Evolutionary conservation across 2,888 invertebrate species (phyloP).

Genomic region (Serrognathus titanus): DNA sequence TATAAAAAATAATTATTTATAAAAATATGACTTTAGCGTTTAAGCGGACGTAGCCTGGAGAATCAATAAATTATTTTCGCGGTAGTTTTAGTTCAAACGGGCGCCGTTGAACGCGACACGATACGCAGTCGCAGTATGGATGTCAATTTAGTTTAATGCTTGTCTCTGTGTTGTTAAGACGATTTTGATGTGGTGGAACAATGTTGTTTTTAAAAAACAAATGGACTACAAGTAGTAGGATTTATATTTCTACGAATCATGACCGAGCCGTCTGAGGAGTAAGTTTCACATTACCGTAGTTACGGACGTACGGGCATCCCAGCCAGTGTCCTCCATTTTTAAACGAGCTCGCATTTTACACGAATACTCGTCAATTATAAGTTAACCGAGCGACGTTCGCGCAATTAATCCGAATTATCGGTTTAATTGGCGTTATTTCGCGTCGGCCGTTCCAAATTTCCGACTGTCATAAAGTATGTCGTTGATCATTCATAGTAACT

Average conservation of each 20-base stretch:
- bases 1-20: too few relatives aligned
- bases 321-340: conserved; percentile 39
- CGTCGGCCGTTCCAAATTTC: conserved; percentile 4
- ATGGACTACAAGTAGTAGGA: conserved; percentile 75
- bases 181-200: conserved; percentile 49
- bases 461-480: conserved; percentile 16
- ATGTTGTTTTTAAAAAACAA: conserved; percentile 54
- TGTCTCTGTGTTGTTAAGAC: conserved; percentile 46
- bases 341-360: conserved; percentile 25
- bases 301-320: conserved; percentile 15
- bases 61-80: conserved; percentile 22
- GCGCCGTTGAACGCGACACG: conserved; percentile 6
- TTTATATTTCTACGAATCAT: conserved; percentile 82
- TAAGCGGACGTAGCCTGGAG: not conserved
- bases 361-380: conserved; percentile 24
- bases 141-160: conserved; percentile 59
- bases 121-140: conserved; percentile 57
- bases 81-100: conserved; percentile 8
- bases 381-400: conserved; percentile 28
- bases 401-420: conserved; percentile 19
- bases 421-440: conserved; percentile 13
- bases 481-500: conserved; percentile 36
- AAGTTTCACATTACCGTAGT: conserved; percentile 52
- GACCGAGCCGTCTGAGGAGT: conserved; percentile 91
- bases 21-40: too few relatives aligned